Evolutionary conservation across 2,888 invertebrate species (phyloP), one percentile per base, ranked within the genome.

Genomic region (Leucophora obtusa): DNA sequence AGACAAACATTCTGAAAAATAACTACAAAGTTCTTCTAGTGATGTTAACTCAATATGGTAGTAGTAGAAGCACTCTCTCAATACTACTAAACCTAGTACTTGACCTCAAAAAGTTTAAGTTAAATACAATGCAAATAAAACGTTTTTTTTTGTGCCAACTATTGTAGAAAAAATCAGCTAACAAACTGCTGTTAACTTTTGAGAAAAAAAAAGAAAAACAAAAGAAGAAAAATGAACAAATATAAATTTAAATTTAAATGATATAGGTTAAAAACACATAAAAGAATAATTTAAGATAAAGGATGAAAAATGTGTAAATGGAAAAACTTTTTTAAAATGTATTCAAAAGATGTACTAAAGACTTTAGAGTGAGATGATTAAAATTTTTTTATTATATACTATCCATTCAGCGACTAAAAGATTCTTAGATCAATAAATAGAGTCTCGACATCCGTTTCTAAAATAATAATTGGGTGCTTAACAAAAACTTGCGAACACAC

Each of bases 71-170:
- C 33, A 21, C 28, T 47, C 28, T 35, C 38, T 18, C 47, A 15
- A 7, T 28, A 9, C 38, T 21, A 54, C 65, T 33, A 54, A 53
- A 33, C n/a, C 53, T 11, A 66, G 14, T 66, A 54, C 54, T 66
- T 66, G 65, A 66, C 65, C 65, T 66, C 38, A 53, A 66, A 66
- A 54, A 53, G 53, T 66, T 18, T 17, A 66, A 53, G 18, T 66
- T 53, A 54, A 66, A 66, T 17, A 38, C 54, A 35, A 33, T 43
- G 65, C 53, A 66, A 54, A 66, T 66, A 66, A 18, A 54, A 38
- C 47, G 47, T 24, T 24, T 50, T 47, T 59, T 11, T 17, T 10
- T 58, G 35, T 15, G 11, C 10, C 11, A 38, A 11, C 1, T 38
- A 28, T 28, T 28, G 28, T 28, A 11, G 14, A 2, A 38, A 14